phyloP scores from a whole-genome alignment of 2,797 vertebrate species.

The Diceros bicornis region DNA sequence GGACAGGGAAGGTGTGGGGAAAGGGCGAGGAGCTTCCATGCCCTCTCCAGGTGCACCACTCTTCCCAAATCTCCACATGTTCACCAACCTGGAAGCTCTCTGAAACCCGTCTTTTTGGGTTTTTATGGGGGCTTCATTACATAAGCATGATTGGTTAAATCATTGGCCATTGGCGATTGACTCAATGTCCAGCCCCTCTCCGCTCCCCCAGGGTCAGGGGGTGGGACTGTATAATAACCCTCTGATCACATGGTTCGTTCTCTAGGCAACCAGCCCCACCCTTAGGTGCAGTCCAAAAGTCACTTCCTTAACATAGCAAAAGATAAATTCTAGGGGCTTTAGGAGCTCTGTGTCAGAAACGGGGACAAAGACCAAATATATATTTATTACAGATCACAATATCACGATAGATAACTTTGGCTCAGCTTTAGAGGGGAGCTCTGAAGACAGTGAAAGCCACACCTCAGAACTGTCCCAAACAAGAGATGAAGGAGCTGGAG shows the following conservation, averaged over 20 bases:
- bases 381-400: background rate
- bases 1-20: background rate
- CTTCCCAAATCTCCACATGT: background rate
- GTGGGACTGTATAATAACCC: background rate
- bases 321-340: background rate
- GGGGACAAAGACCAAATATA: background rate
- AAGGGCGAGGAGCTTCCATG: background rate
- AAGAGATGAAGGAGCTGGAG: background rate
- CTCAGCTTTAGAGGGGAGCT: background rate
- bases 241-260: background rate
- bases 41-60: background rate
- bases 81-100: background rate
- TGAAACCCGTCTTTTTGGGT: background rate
- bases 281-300: background rate
- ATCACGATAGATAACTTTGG: background rate
- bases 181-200: background rate
- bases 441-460: background rate
- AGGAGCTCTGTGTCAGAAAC: background rate
- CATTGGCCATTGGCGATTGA: background rate
- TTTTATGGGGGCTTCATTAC: background rate
- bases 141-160: background rate
- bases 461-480: background rate
- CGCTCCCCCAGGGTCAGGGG: background rate
- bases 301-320: conserved; percentile 20
- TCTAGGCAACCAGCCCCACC: background rate